phyloP scores from a whole-genome alignment of 64 coral and sea anemone species.

The Dendrophyllia cribrosa region DNA sequence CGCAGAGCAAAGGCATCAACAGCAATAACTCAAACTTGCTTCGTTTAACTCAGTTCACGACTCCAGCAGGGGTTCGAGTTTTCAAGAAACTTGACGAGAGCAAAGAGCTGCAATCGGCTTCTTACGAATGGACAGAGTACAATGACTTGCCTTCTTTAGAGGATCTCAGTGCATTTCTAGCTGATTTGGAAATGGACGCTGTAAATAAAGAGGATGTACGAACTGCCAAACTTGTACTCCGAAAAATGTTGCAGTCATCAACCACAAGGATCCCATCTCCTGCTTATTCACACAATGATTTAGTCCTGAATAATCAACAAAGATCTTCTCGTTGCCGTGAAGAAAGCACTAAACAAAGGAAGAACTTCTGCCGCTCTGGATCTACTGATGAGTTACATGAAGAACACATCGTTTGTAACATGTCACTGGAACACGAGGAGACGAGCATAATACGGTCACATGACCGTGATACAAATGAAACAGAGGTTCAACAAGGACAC shows the following conservation, averaged over 20 bases:
- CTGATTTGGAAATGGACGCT: conserved; percentile 36
- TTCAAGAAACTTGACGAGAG: neutral
- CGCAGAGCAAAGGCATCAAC: neutral
- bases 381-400: neutral
- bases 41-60: neutral
- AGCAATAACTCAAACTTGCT: neutral
- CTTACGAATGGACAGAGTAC: neutral
- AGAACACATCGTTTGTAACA: neutral
- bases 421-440: neutral
- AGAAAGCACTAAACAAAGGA: neutral
- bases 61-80: no score
- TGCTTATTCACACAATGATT: neutral
- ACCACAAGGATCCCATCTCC: neutral
- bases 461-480: neutral
- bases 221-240: neutral
- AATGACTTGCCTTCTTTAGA: conserved; percentile 68
- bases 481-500: neutral
- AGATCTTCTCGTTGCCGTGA: neutral
- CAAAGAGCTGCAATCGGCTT: no score
- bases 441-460: neutral
- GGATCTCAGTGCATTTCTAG: conserved; percentile 72
- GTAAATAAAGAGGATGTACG: neutral
- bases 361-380: neutral
- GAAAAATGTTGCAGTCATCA: neutral
- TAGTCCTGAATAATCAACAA: neutral